Percentiles rank a stretch among this genome's conserved stretches.
Conservation (phyloP, 2,888 invertebrate species). For the Hymenopus coronatus region DNA sequence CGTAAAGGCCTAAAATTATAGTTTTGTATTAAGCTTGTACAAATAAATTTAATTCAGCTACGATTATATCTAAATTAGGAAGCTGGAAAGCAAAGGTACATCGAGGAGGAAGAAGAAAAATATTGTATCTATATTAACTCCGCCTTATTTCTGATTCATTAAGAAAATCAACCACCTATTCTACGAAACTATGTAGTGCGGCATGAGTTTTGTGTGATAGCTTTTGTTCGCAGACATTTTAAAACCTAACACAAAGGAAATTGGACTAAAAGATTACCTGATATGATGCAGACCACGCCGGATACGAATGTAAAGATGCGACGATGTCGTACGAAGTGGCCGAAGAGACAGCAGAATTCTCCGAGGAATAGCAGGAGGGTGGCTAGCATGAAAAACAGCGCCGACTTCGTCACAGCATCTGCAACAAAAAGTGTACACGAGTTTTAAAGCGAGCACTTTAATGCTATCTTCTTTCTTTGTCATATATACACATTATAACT, state of each 20-base stretch:
- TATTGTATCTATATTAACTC: too few species aligned
- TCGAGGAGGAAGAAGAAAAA: too few species aligned
- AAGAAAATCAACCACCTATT: too few species aligned
- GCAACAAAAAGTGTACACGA: conserved; percentile 42
- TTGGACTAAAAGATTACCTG: conserved; percentile 56
- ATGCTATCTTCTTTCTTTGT: not conserved
- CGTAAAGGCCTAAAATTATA: too few species aligned
- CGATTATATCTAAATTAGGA: too few species aligned
- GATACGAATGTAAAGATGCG: conserved; percentile 80
- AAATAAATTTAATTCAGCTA: too few species aligned
- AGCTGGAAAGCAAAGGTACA: too few species aligned
- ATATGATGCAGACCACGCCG: conserved; percentile 83
- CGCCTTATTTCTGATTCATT: too few species aligned
- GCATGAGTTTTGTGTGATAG: too few species aligned
- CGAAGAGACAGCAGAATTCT: conserved; percentile 76
- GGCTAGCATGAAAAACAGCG: conserved; percentile 75
- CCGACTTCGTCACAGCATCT: conserved; percentile 87
- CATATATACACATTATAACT: not conserved
- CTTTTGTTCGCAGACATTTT: too few species aligned
- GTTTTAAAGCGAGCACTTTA: not conserved
- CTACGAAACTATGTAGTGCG: too few species aligned
- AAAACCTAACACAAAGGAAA: not conserved
- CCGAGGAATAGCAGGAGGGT: conserved; percentile 73
- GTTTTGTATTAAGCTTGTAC: too few species aligned
- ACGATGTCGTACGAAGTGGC: conserved; percentile 71